Percentiles rank a stretch among this genome's conserved stretches.
Evolutionary conservation across 2,797 vertebrate genomes (phyloP).

Genomic region (Chelonia mydas): DNA sequence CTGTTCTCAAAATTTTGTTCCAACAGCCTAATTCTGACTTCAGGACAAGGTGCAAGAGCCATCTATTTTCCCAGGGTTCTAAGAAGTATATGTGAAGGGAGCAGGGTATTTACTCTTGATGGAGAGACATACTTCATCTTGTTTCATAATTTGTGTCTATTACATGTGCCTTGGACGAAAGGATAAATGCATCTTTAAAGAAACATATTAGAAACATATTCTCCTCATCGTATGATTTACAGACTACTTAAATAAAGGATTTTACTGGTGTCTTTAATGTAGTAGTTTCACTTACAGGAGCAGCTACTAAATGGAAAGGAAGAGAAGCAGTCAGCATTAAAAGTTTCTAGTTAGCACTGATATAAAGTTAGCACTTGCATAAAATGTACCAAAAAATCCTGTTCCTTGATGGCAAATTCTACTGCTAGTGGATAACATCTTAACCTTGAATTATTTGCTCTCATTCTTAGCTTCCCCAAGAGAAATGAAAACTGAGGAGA

Average conservation of each 20-base stretch:
- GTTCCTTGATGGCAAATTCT: neutral
- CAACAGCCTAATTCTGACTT: neutral
- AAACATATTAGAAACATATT: no score
- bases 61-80: neutral
- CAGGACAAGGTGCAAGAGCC: neutral
- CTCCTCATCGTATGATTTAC: neutral
- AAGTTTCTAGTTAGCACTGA: neutral
- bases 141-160: neutral
- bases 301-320: neutral
- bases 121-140: neutral
- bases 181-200: neutral
- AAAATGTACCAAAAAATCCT: neutral
- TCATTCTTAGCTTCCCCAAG: conserved; percentile 87
- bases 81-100: neutral
- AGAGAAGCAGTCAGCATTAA: neutral
- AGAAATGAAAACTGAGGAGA: conserved; percentile 92
- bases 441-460: neutral
- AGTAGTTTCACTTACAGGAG: neutral
- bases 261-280: neutral
- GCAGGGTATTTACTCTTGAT: neutral
- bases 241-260: neutral
- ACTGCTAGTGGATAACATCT: neutral
- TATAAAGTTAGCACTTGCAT: neutral
- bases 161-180: neutral
- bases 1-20: neutral